A percentile compares a stretch with the other conserved stretches of the same genome.
Conservation (phyloP, 2,888 invertebrate species). For the Eupithecia exiguata region DNA sequence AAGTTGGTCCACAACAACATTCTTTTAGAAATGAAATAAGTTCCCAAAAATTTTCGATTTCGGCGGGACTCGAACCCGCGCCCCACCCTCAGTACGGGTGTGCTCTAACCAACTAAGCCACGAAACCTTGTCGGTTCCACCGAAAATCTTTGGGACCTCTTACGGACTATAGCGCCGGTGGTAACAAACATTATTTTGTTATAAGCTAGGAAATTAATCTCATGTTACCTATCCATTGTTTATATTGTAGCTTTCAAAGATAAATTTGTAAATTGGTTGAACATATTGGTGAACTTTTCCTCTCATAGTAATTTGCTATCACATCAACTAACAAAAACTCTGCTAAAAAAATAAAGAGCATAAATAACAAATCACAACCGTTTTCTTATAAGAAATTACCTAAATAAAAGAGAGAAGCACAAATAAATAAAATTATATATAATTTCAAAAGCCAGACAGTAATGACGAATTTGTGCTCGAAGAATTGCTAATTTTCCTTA, state of each 20-base stretch:
- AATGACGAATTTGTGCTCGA: conserved; percentile 39
- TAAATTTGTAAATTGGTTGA: not conserved
- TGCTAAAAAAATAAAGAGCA: not conserved
- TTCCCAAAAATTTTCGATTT: too few species aligned
- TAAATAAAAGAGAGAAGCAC: not conserved
- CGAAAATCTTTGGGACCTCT: too few species aligned
- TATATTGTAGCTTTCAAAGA: not conserved
- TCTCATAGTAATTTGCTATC: not conserved
- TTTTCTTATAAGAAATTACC: not conserved
- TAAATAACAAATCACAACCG: not conserved
- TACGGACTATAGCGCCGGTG: too few species aligned
- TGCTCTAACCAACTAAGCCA: too few species aligned
- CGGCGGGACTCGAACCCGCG: too few species aligned
- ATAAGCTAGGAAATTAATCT: too few species aligned
- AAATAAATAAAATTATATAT: not conserved
- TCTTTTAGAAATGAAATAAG: too few species aligned
- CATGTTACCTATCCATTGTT: not conserved
- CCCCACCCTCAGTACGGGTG: too few species aligned
- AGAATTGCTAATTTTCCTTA: conserved; percentile 10
- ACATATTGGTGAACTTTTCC: not conserved
- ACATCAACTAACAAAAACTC: not conserved
- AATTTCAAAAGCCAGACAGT: conserved; percentile 6
- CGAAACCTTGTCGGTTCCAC: too few species aligned
- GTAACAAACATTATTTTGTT: too few species aligned
- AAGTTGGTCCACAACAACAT: not conserved